phyloP scores from a whole-genome alignment of 2,797 vertebrate species.

The Ctenopoma kingsleyae region DNA sequence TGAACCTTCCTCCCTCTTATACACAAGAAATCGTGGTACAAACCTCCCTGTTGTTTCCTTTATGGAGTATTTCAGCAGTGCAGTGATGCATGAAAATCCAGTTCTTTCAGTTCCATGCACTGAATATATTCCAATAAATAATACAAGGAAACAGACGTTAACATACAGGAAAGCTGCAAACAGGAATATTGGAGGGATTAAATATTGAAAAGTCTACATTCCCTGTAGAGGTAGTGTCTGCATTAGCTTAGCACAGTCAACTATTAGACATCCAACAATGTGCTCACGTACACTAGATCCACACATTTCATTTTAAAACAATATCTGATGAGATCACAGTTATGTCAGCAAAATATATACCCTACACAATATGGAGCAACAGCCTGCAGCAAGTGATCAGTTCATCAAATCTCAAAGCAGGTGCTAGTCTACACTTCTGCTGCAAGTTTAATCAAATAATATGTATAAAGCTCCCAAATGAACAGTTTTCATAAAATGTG shows the following conservation, averaged over 20 bases:
- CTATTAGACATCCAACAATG: conserved; percentile 42
- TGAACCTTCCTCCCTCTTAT: neutral
- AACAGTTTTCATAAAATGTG: neutral
- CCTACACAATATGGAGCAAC: neutral
- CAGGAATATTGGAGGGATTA: conserved; percentile 63
- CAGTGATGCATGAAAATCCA: conserved; percentile 49
- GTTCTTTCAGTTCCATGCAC: conserved; percentile 51
- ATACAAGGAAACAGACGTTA: conserved; percentile 66
- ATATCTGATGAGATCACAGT: neutral
- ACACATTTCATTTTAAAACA: neutral
- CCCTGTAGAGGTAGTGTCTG: conserved; percentile 28
- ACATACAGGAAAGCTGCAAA: conserved; percentile 70
- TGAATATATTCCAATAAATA: conserved; percentile 69
- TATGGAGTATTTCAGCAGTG: conserved; percentile 19
- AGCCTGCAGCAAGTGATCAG: neutral
- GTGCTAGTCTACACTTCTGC: no score
- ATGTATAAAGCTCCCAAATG: neutral
- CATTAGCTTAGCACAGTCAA: conserved; percentile 24
- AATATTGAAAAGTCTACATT: conserved; percentile 66
- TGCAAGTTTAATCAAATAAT: neutral
- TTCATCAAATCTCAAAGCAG: neutral
- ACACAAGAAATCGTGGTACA: neutral
- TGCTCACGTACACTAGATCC: conserved; percentile 11
- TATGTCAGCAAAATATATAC: no score
- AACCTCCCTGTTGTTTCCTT: conserved; percentile 5